Evolutionary conservation across 2,797 vertebrate genomes (phyloP).

Genomic region (Toxotes lorentzi): DNA sequence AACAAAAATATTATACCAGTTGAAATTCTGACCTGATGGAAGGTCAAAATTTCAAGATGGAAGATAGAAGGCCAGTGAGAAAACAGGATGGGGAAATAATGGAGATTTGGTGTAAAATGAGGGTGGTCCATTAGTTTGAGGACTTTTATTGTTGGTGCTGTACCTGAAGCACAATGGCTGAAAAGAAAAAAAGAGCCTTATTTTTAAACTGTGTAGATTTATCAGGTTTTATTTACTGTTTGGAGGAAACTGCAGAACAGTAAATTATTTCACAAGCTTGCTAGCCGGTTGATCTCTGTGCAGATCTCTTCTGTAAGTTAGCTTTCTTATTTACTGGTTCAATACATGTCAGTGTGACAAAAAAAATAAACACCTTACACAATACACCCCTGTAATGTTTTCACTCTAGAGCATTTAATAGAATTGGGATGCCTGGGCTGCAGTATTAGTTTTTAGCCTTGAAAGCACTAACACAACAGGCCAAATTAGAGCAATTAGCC

Average conservation of each 20-base stretch:
- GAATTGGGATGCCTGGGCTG: neutral
- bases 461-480: conserved; percentile 8
- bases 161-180: too few relatives aligned
- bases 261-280: conserved; percentile 53
- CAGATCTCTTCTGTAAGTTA: conserved; percentile 14
- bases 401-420: neutral
- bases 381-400: too few relatives aligned
- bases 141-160: too few relatives aligned
- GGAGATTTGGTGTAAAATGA: too few relatives aligned
- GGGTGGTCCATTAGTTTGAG: too few relatives aligned
- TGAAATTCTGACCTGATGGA: too few relatives aligned
- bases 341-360: neutral
- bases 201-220: too few relatives aligned
- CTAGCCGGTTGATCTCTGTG: conserved; percentile 52
- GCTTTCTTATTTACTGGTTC: neutral
- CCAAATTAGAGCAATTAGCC: conserved; percentile 20
- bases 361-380: too few relatives aligned
- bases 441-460: neutral
- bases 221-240: conserved; percentile 47
- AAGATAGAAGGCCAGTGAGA: too few relatives aligned
- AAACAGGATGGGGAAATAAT: too few relatives aligned
- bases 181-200: too few relatives aligned
- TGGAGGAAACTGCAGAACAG: conserved; percentile 47
- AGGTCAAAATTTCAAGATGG: too few relatives aligned
- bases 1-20: neutral